Conservation (phyloP, 2,797 vertebrate species). For the Micropoecilia bifurca region DNA sequence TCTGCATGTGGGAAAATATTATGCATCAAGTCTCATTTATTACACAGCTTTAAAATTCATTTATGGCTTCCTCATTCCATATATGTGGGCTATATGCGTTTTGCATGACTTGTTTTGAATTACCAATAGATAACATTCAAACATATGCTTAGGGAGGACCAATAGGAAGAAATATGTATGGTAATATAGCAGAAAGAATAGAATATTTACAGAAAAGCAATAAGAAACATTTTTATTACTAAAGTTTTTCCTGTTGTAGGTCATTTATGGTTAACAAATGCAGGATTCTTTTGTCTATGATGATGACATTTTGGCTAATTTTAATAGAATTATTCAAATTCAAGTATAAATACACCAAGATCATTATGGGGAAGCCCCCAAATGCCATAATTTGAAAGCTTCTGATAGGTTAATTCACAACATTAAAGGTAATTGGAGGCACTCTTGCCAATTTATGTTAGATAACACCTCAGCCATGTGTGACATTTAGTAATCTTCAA, state of each 20-base stretch:
- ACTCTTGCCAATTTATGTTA: background rate
- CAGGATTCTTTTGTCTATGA: background rate
- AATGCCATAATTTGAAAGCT: background rate
- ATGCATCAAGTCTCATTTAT: constrained; percentile 6
- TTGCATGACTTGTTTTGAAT: background rate
- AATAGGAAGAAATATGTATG: background rate
- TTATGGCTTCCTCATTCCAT: constrained; percentile 7
- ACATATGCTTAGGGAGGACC: background rate
- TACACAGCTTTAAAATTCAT: constrained; percentile 16
- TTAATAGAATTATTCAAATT: background rate
- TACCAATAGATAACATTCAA: background rate
- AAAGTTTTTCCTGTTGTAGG: background rate
- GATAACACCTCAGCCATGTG: background rate
- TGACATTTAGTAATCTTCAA: background rate
- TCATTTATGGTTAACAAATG: background rate
- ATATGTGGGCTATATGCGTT: background rate
- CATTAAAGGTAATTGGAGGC: background rate
- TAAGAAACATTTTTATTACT: background rate
- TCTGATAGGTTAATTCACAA: background rate
- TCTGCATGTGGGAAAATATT: background rate
- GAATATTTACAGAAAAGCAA: too few species aligned
- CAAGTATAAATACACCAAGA: background rate
- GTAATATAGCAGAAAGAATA: background rate
- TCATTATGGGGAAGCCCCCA: background rate
- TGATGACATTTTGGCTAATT: background rate